Evolutionary conservation across 1,140 invertebrate species (phyloP).

Genomic region (Diuraphis noxia): DNA sequence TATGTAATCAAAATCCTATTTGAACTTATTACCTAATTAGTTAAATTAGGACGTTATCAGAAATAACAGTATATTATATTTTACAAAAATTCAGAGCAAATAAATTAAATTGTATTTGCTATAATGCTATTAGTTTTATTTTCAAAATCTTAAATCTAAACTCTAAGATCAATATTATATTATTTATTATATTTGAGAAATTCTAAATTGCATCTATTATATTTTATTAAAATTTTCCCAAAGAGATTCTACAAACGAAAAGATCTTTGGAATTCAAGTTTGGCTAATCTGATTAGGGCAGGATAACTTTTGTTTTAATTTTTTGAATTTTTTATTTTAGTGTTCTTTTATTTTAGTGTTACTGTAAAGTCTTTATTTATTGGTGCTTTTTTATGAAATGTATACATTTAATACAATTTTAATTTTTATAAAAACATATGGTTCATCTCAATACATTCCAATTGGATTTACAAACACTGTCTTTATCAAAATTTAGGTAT

Average conservation of each 20-base stretch:
- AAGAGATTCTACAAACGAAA: not conserved
- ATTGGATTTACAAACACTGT: not conserved
- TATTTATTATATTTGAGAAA: no score
- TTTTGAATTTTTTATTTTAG: not conserved
- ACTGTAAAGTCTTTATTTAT: not conserved
- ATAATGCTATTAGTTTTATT: no score
- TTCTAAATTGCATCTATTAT: no score
- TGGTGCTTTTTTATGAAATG: not conserved
- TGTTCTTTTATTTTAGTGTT: not conserved
- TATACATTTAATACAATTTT: not conserved
- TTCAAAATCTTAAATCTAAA: no score
- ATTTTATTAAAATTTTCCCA: not conserved
- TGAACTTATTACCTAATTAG: no score
- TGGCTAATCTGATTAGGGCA: conserved; percentile 28
- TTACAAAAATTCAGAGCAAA: no score
- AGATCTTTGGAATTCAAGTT: not conserved
- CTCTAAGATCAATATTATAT: no score
- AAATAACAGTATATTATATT: no score
- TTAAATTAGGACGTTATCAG: no score
- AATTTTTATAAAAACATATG: not conserved
- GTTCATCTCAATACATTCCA: not conserved
- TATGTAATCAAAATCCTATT: no score
- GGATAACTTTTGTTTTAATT: conserved; percentile 21
- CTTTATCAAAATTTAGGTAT: conserved; percentile 24
- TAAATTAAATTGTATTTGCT: no score